phyloP scores from a whole-genome alignment of 1,140 invertebrate genomes.

The Prorops nasuta region DNA sequence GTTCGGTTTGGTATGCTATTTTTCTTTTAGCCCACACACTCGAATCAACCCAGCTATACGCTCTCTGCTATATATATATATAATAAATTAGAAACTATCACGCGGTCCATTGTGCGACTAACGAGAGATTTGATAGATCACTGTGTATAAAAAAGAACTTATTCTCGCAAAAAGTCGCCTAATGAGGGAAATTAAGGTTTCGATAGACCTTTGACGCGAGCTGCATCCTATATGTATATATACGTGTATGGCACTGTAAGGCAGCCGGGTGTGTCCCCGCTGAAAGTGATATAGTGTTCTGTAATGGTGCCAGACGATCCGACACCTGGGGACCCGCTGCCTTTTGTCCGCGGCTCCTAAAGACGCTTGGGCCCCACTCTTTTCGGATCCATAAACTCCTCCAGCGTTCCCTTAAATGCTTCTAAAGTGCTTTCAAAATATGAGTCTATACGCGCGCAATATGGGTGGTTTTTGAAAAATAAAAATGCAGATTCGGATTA shows the following conservation, averaged over 20 bases:
- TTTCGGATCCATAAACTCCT: slow-evolving; percentile 42
- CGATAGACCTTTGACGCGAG: neutral
- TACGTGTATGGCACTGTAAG: neutral
- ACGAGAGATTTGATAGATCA: slow-evolving; percentile 14
- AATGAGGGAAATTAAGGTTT: neutral
- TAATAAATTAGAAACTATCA: no score
- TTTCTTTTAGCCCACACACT: no score
- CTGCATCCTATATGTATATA: neutral
- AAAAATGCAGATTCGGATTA: slow-evolving; percentile 39
- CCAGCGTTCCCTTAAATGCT: slow-evolving; percentile 34
- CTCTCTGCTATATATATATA: no score
- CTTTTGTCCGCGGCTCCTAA: slow-evolving; percentile 24
- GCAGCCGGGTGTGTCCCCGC: neutral
- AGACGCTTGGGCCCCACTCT: slow-evolving; percentile 5
- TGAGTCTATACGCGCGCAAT: slow-evolving; percentile 16
- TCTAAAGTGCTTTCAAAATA: slow-evolving; percentile 40
- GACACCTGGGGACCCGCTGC: slow-evolving; percentile 39
- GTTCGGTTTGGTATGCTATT: neutral
- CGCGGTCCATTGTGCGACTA: slow-evolving; percentile 13
- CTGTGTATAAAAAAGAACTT: no score
- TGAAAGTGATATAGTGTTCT: slow-evolving; percentile 47
- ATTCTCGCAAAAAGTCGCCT: no score
- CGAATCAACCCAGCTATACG: neutral
- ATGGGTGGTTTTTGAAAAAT: slow-evolving; percentile 26
- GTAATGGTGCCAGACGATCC: slow-evolving; percentile 41